Evolutionary conservation across 2,113 vertebrate genomes (phyloP).

Genomic region (western clawed frog (Xenopus tropicalis)): UCB_Xtro_10.0 CM004443.2:136672501-136673000

Average conservation of each 20-base stretch:
- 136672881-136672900: no score
- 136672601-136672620: background rate
- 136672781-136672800: no score
- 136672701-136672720: background rate
- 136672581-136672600: background rate
- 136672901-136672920: no score
- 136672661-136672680: background rate
- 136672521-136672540: constrained; percentile 43
- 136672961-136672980: no score
- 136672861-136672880: no score
- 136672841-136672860: no score
- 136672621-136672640: constrained; percentile 7
- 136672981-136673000: no score
- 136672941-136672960: no score
- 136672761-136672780: no score
- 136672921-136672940: no score
- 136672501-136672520: constrained; percentile 56
- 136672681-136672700: background rate
- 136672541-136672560: constrained; percentile 1
- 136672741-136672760: background rate
- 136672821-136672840: no score
- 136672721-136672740: background rate
- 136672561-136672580: constrained; percentile 5
- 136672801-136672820: no score
- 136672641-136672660: constrained; percentile 16